Percentiles rank a stretch among this genome's conserved stretches.
Evolutionary conservation across 2,888 invertebrate genomes (phyloP).

Genomic region (Aleiodes alternator): DNA sequence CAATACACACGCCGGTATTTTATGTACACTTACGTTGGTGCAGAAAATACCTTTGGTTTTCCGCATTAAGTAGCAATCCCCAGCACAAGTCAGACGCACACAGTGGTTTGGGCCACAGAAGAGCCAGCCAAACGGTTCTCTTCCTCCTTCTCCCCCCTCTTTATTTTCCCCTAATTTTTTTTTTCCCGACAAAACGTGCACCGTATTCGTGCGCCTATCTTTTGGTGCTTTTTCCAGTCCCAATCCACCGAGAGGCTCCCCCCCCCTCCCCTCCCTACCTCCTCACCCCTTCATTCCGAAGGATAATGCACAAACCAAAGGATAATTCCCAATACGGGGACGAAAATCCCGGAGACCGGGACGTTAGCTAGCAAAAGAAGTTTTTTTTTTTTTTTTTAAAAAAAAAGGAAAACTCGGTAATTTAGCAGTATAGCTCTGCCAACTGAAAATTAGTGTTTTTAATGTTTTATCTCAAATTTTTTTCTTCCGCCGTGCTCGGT

Average conservation of each 20-base stretch:
- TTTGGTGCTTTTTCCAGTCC: constrained; percentile 64
- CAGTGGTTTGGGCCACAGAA: constrained; percentile 62
- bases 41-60: constrained; percentile 60
- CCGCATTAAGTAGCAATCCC: constrained; percentile 68
- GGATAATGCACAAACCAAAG: constrained; percentile 74
- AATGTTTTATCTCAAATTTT: no score
- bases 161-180: background rate
- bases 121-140: constrained; percentile 26
- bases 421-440: no score
- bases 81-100: constrained; percentile 69
- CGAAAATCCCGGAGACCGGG: constrained; percentile 67
- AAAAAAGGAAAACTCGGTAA: no score
- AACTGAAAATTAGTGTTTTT: no score
- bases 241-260: constrained; percentile 35
- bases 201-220: constrained; percentile 54
- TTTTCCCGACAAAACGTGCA: constrained; percentile 4
- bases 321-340: constrained; percentile 75
- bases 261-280: constrained; percentile 58
- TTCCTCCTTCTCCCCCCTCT: background rate
- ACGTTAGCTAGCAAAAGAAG: constrained; percentile 14
- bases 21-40: constrained; percentile 28
- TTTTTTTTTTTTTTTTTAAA: no score
- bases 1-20: background rate
- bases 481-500: no score
- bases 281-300: constrained; percentile 62